Conservation (phyloP, 2,888 invertebrate genomes). For the Endomychus coccineus region DNA sequence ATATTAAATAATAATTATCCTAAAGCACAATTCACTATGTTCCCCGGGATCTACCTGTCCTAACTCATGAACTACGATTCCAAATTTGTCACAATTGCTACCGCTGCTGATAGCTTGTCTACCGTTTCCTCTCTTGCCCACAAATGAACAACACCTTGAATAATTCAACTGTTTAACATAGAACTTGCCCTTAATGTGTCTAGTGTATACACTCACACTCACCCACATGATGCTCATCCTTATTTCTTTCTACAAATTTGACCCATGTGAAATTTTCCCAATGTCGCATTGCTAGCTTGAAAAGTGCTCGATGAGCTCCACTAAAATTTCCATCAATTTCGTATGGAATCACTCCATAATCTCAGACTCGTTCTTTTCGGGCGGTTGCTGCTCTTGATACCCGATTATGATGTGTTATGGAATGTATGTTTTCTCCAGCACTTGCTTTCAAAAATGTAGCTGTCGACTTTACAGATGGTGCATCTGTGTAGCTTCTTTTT, state of each 20-base stretch:
- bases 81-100: constrained; percentile 98
- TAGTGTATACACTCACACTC: too few species aligned
- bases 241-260: constrained; percentile 88
- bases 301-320: constrained; percentile 88
- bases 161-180: too few species aligned
- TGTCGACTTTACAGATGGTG: too few species aligned
- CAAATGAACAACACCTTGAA: too few species aligned
- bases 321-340: constrained; percentile 94
- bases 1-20: too few species aligned
- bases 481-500: too few species aligned
- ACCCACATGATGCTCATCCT: constrained; percentile 88
- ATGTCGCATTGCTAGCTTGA: constrained; percentile 97
- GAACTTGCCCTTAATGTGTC: too few species aligned
- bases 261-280: constrained; percentile 99
- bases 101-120: constrained; percentile 93
- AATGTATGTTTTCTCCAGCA: too few species aligned
- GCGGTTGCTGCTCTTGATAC: too few species aligned
- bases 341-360: constrained; percentile 93
- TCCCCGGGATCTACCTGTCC: constrained; percentile 94
- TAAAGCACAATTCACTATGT: too few species aligned
- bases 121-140: constrained; percentile 93
- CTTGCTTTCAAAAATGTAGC: constrained; percentile 9
- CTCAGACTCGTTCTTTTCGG: constrained; percentile 90
- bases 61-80: constrained; percentile 93
- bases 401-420: too few species aligned